Percentiles rank a stretch among this genome's conserved stretches.
These are phyloP conservation scores for Styela clava DNA, from an alignment of 23 tunicate genomes.

Conservation along the genomic window DNA sequence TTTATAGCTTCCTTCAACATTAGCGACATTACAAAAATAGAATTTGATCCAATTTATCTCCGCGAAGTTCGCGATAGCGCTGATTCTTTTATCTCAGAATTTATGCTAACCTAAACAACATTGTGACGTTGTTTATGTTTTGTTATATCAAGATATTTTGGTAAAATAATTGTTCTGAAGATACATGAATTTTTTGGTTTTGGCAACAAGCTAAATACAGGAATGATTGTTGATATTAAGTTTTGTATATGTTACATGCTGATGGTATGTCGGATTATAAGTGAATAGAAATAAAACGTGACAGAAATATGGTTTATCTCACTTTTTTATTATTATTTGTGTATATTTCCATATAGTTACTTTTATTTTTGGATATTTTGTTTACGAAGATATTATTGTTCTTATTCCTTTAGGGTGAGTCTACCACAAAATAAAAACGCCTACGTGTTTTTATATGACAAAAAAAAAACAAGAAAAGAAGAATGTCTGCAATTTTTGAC, in stretches of 20 bases:
- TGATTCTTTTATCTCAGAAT: no score
- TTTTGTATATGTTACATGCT: background rate
- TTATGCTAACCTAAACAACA: no score
- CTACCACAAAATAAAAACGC: background rate
- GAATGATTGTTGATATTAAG: background rate
- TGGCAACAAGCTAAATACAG: background rate
- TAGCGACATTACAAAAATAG: no score
- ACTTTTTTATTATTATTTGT: background rate
- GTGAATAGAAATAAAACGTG: background rate
- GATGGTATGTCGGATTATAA: background rate
- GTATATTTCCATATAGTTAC: background rate
- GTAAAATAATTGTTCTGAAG: background rate
- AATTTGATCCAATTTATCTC: no score
- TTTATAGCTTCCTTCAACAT: no score
- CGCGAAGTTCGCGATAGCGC: no score
- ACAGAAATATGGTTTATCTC: background rate
- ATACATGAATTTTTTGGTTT: background rate
- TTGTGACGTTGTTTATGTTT: background rate
- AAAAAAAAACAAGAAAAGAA: no score
- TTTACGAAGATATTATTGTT: background rate
- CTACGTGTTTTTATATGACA: no score
- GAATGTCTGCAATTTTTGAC: no score
- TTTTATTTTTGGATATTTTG: background rate
- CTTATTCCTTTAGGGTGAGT: background rate
- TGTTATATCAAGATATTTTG: background rate